Evolutionary conservation across 1,140 invertebrate genomes (phyloP).

Genomic region (Penaeus vannamei): DNA sequence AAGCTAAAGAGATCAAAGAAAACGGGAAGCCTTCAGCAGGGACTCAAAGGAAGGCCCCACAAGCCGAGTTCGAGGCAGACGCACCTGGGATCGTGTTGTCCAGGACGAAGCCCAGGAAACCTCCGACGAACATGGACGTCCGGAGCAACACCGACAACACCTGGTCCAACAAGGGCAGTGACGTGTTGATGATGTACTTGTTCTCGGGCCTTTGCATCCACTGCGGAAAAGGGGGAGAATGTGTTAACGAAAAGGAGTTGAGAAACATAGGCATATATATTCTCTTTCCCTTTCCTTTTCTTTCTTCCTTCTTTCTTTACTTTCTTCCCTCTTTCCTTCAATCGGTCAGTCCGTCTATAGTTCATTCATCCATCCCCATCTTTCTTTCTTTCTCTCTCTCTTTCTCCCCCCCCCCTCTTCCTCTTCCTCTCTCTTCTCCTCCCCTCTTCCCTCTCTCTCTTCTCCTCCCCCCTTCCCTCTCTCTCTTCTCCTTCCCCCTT

Average conservation of each 20-base stretch:
- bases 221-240: neutral
- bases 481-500: too few relatives aligned
- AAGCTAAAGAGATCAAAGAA: too few relatives aligned
- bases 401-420: too few relatives aligned
- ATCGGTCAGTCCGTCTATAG: too few relatives aligned
- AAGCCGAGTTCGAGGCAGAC: too few relatives aligned
- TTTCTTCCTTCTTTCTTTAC: neutral
- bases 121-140: slow-evolving; percentile 72
- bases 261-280: neutral
- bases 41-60: too few relatives aligned
- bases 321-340: neutral
- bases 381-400: neutral
- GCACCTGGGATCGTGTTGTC: slow-evolving; percentile 72
- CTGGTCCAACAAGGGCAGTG: slow-evolving; percentile 26
- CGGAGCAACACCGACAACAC: slow-evolving; percentile 70
- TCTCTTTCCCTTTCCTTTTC: neutral
- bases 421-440: neutral
- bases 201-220: slow-evolving; percentile 54
- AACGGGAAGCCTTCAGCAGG: too few relatives aligned
- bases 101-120: slow-evolving; percentile 71
- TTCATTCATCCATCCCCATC: too few relatives aligned
- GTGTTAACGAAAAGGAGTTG: neutral
- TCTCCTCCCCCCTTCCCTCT: neutral
- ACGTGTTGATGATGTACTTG: slow-evolving; percentile 14
- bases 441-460: too few relatives aligned